These are phyloP conservation scores for Aphelinus certus DNA, from an alignment of 1,140 invertebrate genomes.

Conservation along the genomic window DNA sequence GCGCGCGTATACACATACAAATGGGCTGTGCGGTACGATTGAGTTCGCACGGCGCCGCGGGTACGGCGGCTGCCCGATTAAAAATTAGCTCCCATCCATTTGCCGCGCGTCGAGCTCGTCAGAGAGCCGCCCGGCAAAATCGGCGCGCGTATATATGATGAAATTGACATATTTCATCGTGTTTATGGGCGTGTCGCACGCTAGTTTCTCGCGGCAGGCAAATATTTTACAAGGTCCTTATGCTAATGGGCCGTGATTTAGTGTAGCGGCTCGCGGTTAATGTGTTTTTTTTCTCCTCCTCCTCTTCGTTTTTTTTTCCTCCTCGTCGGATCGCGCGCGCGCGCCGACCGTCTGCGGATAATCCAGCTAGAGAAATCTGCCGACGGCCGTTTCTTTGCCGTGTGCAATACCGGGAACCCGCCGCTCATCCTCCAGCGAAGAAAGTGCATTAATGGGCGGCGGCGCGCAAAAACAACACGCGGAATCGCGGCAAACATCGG, in stretches of 20 bases:
- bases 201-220: slow-evolving; percentile 2
- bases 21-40: not conserved
- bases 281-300: not conserved
- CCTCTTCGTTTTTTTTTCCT: not conserved
- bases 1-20: too few relatives aligned
- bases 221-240: slow-evolving; percentile 25
- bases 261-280: not conserved
- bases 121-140: not conserved
- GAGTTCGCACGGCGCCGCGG: slow-evolving; percentile 12
- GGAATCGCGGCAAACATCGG: too few relatives aligned
- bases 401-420: too few relatives aligned
- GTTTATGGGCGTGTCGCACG: not conserved
- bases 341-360: not conserved
- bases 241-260: slow-evolving; percentile 15
- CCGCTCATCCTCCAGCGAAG: not conserved
- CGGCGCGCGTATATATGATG: not conserved
- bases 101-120: not conserved
- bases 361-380: too few relatives aligned
- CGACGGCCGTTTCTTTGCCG: too few relatives aligned
- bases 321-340: not conserved
- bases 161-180: slow-evolving; percentile 29
- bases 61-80: slow-evolving; percentile 11
- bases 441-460: not conserved
- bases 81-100: slow-evolving; percentile 29
- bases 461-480: too few relatives aligned